Evolutionary conservation across 2,113 vertebrate species (phyloP), one percentile per base, ranked within the genome.

Genomic region (Atractosteus spatula): DNA sequence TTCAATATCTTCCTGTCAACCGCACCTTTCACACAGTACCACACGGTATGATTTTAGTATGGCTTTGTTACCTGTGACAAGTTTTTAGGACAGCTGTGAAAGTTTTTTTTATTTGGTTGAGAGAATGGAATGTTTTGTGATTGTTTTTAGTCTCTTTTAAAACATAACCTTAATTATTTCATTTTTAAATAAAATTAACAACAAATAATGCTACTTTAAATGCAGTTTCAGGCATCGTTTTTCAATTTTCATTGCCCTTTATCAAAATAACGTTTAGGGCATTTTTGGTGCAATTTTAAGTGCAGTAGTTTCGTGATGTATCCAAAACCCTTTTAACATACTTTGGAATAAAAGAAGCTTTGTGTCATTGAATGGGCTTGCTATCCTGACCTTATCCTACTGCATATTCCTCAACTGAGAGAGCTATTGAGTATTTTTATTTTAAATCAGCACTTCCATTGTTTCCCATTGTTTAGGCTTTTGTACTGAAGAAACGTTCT

Each of bases 401-500:
- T 70, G 47, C 78, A 63, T 62, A 42, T 75, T 74, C 61, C 64
- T 71, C 66, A 44, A 75, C 76, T 56, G 70, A 72, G 44, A 63
- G 43, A 13, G 63, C 51, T 41, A 16, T 75, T 73, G 13, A 73
- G 54, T 65, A 66, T 55, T 70, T 72, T 79, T 76, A 77, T 79
- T 70, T 75, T 71, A 77, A 66, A 76, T 77, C 77, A 73, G 66
- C 73, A 51, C 71, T 71, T 71, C 75, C 64, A 72, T 77, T 81
- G 77, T 82, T 79, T 71, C 74, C 68, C 67, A 56, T 75, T 76
- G 71, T 72, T 56, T 72, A 62, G 3, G 66, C 62, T 71, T 80
- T 64, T 77, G 70, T 80, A 66, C 68, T 66, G 17, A 64, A 75
- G 66, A 68, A 71, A 74, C 64, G 55, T 75, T 73, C 29, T 29